These are phyloP conservation scores for Deilephila elpenor DNA, from an alignment of 2,888 invertebrate species.

Conservation along the genomic window DNA sequence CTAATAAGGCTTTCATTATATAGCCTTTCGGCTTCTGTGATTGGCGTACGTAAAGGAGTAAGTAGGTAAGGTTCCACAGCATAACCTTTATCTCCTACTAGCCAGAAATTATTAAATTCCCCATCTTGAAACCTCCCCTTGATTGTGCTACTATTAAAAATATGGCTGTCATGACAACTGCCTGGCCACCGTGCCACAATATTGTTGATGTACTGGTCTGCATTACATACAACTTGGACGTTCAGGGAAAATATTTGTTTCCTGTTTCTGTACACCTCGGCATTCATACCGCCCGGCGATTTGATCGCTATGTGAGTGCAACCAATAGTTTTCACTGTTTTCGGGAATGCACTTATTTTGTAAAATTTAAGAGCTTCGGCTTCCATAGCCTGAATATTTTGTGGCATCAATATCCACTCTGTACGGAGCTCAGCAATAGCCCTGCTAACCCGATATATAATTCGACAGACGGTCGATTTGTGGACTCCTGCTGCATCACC, in stretches of 20 bases:
- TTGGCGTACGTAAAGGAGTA: too few species aligned
- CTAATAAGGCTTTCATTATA: not conserved
- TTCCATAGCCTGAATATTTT: not conserved
- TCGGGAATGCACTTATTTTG: not conserved
- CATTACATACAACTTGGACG: not conserved
- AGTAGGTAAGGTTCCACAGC: not conserved
- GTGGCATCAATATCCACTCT: not conserved
- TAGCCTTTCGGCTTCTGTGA: too few species aligned
- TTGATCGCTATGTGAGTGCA: not conserved
- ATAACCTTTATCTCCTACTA: not conserved
- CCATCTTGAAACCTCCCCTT: not conserved
- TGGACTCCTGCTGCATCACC: too few species aligned
- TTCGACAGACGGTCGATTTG: not conserved
- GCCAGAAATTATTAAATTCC: not conserved
- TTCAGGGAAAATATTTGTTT: not conserved
- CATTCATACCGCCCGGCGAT: not conserved
- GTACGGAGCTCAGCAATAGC: not conserved
- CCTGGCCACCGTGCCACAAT: not conserved
- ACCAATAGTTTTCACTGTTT: not conserved
- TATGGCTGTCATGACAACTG: not conserved
- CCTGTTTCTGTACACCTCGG: not conserved
- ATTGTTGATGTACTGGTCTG: not conserved
- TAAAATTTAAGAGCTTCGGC: not conserved
- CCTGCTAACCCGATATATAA: not conserved
- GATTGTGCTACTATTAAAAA: not conserved